These are phyloP conservation scores for Anthrax anthrax DNA, from an alignment of 2,888 invertebrate species.

Conservation along the genomic window DNA sequence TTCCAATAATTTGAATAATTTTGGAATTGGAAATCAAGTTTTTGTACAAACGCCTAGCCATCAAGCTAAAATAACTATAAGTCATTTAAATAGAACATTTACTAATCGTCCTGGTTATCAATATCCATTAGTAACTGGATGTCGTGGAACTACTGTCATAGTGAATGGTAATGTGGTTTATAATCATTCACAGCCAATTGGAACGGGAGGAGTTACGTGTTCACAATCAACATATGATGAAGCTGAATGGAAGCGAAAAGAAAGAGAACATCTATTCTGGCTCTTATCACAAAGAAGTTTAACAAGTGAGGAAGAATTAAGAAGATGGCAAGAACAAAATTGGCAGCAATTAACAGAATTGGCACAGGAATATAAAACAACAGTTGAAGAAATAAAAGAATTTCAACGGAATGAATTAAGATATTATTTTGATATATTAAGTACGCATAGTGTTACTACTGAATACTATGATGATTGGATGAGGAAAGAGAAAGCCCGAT, in stretches of 20 bases:
- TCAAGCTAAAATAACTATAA: conserved; percentile 18
- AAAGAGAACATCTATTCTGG: conserved; percentile 30
- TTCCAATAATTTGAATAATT: conserved; percentile 1
- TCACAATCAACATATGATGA: conserved; percentile 16
- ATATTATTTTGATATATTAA: conserved; percentile 20
- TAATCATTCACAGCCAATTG: conserved; percentile 24
- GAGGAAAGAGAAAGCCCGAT: conserved; percentile 23
- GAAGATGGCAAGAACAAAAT: conserved; percentile 27
- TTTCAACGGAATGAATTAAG: conserved; percentile 27
- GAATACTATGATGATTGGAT: conserved; percentile 23
- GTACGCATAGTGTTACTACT: conserved; percentile 21
- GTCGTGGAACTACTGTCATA: conserved; percentile 25
- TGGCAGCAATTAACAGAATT: conserved; percentile 26
- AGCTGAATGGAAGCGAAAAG: conserved; percentile 26
- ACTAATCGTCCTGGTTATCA: conserved; percentile 22
- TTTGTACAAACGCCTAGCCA: conserved; percentile 14
- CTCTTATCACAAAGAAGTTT: conserved; percentile 18
- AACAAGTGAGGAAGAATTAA: conserved; percentile 17
- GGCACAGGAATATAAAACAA: conserved; percentile 22
- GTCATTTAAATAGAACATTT: conserved; percentile 23
- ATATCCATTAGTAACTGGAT: conserved; percentile 21
- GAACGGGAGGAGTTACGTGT: conserved; percentile 19
- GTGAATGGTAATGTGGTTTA: conserved; percentile 26
- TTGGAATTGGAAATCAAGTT: conserved; percentile 10
- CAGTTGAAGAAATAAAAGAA: conserved; percentile 21